A percentile compares a stretch with the other conserved stretches of the same genome.
phyloP scores from a whole-genome alignment of 1,140 invertebrate species.

The Chlorops oryzae region DNA sequence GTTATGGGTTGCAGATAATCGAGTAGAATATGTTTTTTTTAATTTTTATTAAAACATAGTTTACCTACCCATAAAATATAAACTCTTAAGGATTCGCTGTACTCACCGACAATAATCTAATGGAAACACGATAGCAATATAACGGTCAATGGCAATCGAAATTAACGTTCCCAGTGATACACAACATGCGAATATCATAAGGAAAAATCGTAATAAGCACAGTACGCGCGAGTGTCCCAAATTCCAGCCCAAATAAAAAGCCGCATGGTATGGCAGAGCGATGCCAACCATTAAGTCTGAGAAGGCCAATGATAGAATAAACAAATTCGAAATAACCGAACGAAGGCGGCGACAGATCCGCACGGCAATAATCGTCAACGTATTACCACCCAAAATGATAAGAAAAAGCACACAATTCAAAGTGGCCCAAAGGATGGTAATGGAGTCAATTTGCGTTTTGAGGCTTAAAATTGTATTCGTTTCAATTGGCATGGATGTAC shows the following conservation, averaged over 20 bases:
- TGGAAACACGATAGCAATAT: slow-evolving; percentile 75
- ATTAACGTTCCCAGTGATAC: slow-evolving; percentile 76
- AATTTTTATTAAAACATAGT: too few relatives aligned
- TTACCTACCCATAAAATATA: too few relatives aligned
- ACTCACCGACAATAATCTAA: slow-evolving; percentile 60
- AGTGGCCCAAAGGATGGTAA: slow-evolving; percentile 52
- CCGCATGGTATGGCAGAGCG: slow-evolving; percentile 65
- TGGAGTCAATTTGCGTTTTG: not conserved
- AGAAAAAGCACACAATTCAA: slow-evolving; percentile 59
- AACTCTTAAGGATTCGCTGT: not conserved
- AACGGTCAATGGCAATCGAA: slow-evolving; percentile 76
- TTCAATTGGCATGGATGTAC: not conserved
- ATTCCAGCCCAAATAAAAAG: slow-evolving; percentile 58
- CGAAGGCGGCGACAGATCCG: slow-evolving; percentile 59
- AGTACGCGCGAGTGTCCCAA: slow-evolving; percentile 54
- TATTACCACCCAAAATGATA: slow-evolving; percentile 62
- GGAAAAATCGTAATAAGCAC: slow-evolving; percentile 64
- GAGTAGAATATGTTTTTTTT: too few relatives aligned
- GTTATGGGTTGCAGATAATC: too few relatives aligned
- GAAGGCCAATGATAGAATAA: slow-evolving; percentile 66
- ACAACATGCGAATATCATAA: slow-evolving; percentile 64
- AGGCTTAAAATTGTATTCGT: not conserved
- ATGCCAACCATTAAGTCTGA: slow-evolving; percentile 68
- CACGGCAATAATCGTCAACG: slow-evolving; percentile 65
- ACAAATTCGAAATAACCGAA: slow-evolving; percentile 62